Conservation (phyloP, 1,140 invertebrate species). For the Pararge aegeria region DNA sequence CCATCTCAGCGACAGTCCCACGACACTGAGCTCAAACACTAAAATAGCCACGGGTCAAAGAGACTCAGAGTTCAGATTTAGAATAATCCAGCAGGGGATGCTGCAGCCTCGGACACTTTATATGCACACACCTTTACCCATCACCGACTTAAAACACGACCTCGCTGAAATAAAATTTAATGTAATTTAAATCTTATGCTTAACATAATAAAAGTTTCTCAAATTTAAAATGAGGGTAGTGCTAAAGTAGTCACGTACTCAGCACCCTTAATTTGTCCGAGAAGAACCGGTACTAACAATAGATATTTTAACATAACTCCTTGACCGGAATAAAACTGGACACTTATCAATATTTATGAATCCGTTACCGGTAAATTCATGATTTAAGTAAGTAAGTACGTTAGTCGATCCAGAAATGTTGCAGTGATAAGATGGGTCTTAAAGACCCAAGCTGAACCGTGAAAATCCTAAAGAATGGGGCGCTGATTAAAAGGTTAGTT, state of each 20-base stretch:
- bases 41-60: conserved; percentile 67
- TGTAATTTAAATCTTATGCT: conserved; percentile 34
- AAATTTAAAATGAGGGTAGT: conserved; percentile 4
- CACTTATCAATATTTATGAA: conserved; percentile 75
- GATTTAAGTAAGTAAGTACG: conserved; percentile 31
- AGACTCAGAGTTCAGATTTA: conserved; percentile 65
- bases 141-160: conserved; percentile 32
- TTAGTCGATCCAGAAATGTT: conserved; percentile 58
- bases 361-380: conserved; percentile 40
- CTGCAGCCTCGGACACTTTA: conserved; percentile 61
- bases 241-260: conserved; percentile 34
- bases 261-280: conserved; percentile 65
- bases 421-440: conserved; percentile 31
- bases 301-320: conserved; percentile 72
- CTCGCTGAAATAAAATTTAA: conserved; percentile 17
- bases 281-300: conserved; percentile 67
- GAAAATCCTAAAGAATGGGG: background rate
- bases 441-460: background rate
- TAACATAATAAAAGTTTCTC: conserved; percentile 1
- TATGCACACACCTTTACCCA: conserved; percentile 73
- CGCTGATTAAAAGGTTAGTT: background rate
- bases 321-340: conserved; percentile 67
- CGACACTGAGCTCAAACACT: conserved; percentile 56
- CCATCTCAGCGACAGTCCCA: conserved; percentile 53
- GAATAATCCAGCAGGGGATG: conserved; percentile 58